Base-by-base conservation (phyloP, 2,888 invertebrate species). In the Liopterus haemorrhoidalis region DNA sequence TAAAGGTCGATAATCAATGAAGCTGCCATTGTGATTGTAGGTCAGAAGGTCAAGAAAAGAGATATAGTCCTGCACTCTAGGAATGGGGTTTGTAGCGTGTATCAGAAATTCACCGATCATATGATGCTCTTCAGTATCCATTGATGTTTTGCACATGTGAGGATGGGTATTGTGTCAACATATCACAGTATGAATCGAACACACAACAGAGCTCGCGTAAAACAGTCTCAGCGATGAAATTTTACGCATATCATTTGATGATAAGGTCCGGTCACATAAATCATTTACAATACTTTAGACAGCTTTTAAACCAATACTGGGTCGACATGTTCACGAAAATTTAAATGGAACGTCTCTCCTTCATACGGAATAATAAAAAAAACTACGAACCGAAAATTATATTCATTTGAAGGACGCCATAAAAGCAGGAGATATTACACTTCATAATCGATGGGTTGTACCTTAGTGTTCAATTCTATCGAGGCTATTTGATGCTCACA, bases 241-340 rank as follows among this genome's bases (percentile, higher is more conserved):
- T n/a, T n/a, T n/a, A n/a, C n/a, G n/a, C n/a, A n/a, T n/a, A n/a
- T n/a, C n/a, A n/a, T n/a, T 52, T 58, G 30, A 54, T 57, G 9
- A 30, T 57, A n/a, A 49, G 51, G n/a, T 49, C 52, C 31, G 51
- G 54, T 25, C 51, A 49, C 24, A 52, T 51, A 38, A 61, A 62
- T 43, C 38, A 54, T 42, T 50, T 66, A 14, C 24, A 56, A 25
- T 36, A 35, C 60, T 30, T 44, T 45, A 59, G 53, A 41, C 50
- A 53, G 38, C 49, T 65, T 4, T 59, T 57, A 28, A 57, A 60
- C 32, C 64, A 66, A 48, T 65, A 49, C 37, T 36, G 56, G 14
- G 63, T 66, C 14, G 64, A 67, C 48, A 55, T 58, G 57, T 66
- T 60, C 53, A 61, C 52, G 0, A 64, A 63, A 52, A 57, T 64